A percentile compares a stretch with the other conserved stretches of the same genome.
These are phyloP conservation scores for Octopus bimaculoides DNA, from an alignment of 1,140 invertebrate genomes.

Conservation along the genomic window DNA sequence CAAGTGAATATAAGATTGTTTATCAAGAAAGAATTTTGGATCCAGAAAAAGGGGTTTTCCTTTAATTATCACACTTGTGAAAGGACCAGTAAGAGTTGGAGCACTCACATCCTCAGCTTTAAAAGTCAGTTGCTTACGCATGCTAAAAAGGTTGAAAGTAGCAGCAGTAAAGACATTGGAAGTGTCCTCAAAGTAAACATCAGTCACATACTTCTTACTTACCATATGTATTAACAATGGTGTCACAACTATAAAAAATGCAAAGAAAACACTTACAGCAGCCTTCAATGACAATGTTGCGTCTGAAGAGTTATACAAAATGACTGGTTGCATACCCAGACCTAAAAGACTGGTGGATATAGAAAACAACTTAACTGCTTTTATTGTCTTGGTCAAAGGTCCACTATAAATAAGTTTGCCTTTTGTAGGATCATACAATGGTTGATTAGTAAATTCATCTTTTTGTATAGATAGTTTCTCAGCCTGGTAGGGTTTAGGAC, in stretches of 20 bases:
- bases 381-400: slow-evolving; percentile 66
- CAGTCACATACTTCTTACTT: slow-evolving; percentile 81
- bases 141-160: slow-evolving; percentile 37
- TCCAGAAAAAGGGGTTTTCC: slow-evolving; percentile 73
- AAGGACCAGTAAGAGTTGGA: slow-evolving; percentile 76
- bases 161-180: slow-evolving; percentile 40
- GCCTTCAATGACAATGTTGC: slow-evolving; percentile 59
- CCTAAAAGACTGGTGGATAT: slow-evolving; percentile 71
- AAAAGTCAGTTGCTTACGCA: slow-evolving; percentile 31
- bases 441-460: slow-evolving; percentile 16
- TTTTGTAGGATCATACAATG: slow-evolving; percentile 27
- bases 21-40: slow-evolving; percentile 66
- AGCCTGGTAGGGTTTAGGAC: no score
- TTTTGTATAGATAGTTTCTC: no score
- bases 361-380: slow-evolving; percentile 76
- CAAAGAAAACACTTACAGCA: slow-evolving; percentile 66
- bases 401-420: slow-evolving; percentile 65
- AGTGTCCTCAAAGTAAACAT: slow-evolving; percentile 68
- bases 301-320: slow-evolving; percentile 60
- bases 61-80: slow-evolving; percentile 74
- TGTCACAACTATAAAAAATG: slow-evolving; percentile 78
- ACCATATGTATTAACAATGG: slow-evolving; percentile 79
- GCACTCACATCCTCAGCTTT: slow-evolving; percentile 69
- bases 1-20: slow-evolving; percentile 74
- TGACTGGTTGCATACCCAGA: slow-evolving; percentile 70